A percentile compares a stretch with the other conserved stretches of the same genome.
Conservation (phyloP, 2,797 vertebrate species). For the Enteromius fasciolatus region DNA sequence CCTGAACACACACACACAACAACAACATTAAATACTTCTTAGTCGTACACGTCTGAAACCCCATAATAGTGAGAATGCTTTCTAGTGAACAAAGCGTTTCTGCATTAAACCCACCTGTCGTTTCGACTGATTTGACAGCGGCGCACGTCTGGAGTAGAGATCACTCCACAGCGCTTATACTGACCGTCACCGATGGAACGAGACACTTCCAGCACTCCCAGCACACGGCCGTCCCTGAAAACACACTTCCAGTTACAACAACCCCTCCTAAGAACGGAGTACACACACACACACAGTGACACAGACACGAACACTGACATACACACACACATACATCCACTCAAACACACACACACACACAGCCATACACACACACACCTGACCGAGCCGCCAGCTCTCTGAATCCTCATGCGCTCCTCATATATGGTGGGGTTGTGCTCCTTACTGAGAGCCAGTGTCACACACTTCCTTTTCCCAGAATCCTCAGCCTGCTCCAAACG, state of each 20-base stretch:
- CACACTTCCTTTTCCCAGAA: constrained; percentile 73
- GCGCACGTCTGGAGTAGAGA: constrained; percentile 89
- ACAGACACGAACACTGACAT: background rate
- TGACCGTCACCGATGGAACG: constrained; percentile 96
- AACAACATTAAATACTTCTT: background rate
- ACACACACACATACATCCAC: background rate
- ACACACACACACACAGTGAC: background rate
- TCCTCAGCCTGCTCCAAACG: constrained; percentile 81
- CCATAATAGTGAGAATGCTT: background rate
- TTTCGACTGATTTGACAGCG: constrained; percentile 87
- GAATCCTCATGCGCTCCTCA: constrained; percentile 95
- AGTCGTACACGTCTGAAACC: background rate
- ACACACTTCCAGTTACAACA: background rate
- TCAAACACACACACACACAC: background rate
- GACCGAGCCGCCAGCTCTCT: constrained; percentile 93
- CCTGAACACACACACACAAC: constrained; percentile 69
- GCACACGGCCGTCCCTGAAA: constrained; percentile 87
- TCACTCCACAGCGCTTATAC: constrained; percentile 94
- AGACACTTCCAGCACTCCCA: constrained; percentile 94
- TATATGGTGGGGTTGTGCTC: constrained; percentile 97
- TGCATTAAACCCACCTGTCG: constrained; percentile 81
- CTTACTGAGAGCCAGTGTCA: constrained; percentile 89
- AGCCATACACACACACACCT: constrained; percentile 67
- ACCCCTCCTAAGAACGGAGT: too few relatives aligned
- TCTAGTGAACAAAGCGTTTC: background rate